Evolutionary conservation across 2,888 invertebrate genomes (phyloP).

Genomic region (Leptinotarsa juncta): DNA sequence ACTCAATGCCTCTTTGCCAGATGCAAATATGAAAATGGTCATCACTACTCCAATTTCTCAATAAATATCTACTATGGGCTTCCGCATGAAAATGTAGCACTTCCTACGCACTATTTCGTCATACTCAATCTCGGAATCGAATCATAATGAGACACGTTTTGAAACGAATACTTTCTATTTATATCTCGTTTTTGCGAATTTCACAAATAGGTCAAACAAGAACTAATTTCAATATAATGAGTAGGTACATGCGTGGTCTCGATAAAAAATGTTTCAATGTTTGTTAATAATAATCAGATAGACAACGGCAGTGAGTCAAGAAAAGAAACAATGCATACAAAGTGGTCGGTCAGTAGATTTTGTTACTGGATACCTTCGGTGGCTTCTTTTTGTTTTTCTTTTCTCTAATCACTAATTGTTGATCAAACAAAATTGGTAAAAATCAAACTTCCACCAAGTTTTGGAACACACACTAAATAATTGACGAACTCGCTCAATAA

Average conservation of each 20-base stretch:
- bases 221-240: slow-evolving; percentile 6
- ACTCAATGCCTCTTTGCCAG: too few species aligned
- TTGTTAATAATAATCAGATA: not conserved
- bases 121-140: not conserved
- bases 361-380: too few species aligned
- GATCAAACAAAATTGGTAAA: too few species aligned
- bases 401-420: too few species aligned
- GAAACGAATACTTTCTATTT: slow-evolving; percentile 1
- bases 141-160: not conserved
- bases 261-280: not conserved
- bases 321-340: too few species aligned
- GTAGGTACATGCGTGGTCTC: slow-evolving; percentile 15
- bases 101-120: not conserved
- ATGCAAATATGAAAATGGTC: too few species aligned
- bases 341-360: too few species aligned
- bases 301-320: not conserved
- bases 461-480: too few species aligned
- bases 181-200: not conserved
- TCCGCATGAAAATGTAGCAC: not conserved
- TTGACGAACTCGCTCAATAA: too few species aligned
- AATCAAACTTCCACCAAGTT: too few species aligned
- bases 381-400: too few species aligned
- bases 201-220: slow-evolving; percentile 1
- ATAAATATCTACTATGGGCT: not conserved
- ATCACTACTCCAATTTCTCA: not conserved